Base-by-base conservation (phyloP, 2,888 invertebrate species). In the Heliconius cydno region DNA sequence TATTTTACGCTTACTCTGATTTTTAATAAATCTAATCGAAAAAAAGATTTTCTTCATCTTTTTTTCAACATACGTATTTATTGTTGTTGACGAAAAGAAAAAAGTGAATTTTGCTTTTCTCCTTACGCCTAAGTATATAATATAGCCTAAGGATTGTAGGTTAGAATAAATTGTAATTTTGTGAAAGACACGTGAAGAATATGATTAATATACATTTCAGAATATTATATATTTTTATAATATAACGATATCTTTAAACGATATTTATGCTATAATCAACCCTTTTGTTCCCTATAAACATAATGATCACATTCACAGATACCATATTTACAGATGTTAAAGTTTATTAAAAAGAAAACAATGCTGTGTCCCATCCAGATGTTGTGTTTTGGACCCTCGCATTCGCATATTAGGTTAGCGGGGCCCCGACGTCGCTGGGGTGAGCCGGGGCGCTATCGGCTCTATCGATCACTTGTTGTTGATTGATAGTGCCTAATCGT, bases 331-430 rank as follows among this genome's bases (percentile, higher is more conserved):
- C 79, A 79, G 79, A 79, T 79, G 79, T 79, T 79, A 19, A 75
- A 74, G 57, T 78, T 78, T 78, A 78, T 74, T 66, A 67, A 78
- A 70, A 79, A 77, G 70, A 82, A 77, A 82, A 76, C 74, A 77
- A 80, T 75, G 72, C 70, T 57, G 66, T 78, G 84, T 72, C 85
- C 60, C 83, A 86, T 91, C 89, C 84, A 89, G 89, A 85, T 76
- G 80, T 60, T 46, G 82, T 75, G 83, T 86, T 79, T 73, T 79
- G 85, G 88, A 88, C 92, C 92, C 93, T 89, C 85, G 84, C 86
- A 85, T 77, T 89, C 89, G 89, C 87, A 92, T 94, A 94, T 94
- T 94, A 89, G 93, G 94, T 94, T 94, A 94, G 92, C 90, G 91
- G 93, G 90, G 88, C 91, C 91, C 88, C 86, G 83, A 81, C 89